Evolutionary conservation across 2,797 vertebrate genomes (phyloP).

Genomic region (Rhinogobio ventralis): DNA sequence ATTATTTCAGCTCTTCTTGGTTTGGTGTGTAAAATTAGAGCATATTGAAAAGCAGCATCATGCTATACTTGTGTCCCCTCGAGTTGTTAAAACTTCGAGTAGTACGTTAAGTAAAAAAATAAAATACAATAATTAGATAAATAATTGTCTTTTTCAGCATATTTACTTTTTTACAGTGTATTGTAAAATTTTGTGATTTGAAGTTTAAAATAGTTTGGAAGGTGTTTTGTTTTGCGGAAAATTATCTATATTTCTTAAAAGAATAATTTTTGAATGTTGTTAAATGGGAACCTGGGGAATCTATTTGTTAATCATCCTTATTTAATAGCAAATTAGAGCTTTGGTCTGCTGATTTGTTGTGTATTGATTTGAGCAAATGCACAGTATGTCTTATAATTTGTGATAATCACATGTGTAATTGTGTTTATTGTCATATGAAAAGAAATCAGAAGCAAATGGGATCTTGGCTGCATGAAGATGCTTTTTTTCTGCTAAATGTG

Average conservation of each 20-base stretch:
- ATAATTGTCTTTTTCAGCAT: background rate
- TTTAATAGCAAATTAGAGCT: slow-evolving; percentile 24
- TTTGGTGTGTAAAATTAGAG: background rate
- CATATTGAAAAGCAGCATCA: background rate
- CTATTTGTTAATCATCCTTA: slow-evolving; percentile 60
- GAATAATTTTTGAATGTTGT: slow-evolving; percentile 73
- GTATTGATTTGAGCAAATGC: slow-evolving; percentile 37
- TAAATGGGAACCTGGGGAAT: slow-evolving; percentile 76
- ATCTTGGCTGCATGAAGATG: slow-evolving; percentile 15
- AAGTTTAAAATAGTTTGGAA: slow-evolving; percentile 73
- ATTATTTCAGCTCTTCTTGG: background rate
- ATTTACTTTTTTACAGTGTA: slow-evolving; percentile 52
- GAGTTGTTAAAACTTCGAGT: background rate
- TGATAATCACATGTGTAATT: slow-evolving; percentile 34
- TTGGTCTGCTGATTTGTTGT: slow-evolving; percentile 30
- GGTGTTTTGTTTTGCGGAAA: slow-evolving; percentile 26
- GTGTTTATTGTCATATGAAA: slow-evolving; percentile 17
- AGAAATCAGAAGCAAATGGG: slow-evolving; percentile 16
- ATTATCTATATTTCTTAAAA: background rate
- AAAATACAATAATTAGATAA: background rate
- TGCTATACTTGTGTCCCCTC: background rate
- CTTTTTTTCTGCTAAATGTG: slow-evolving; percentile 4
- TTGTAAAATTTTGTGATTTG: slow-evolving; percentile 68
- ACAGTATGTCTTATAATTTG: slow-evolving; percentile 1
- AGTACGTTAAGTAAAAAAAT: background rate